Percentiles rank a stretch among this genome's conserved stretches.
phyloP scores from a whole-genome alignment of 2,113 vertebrate species.

The Tachuris rubrigastra region DNA sequence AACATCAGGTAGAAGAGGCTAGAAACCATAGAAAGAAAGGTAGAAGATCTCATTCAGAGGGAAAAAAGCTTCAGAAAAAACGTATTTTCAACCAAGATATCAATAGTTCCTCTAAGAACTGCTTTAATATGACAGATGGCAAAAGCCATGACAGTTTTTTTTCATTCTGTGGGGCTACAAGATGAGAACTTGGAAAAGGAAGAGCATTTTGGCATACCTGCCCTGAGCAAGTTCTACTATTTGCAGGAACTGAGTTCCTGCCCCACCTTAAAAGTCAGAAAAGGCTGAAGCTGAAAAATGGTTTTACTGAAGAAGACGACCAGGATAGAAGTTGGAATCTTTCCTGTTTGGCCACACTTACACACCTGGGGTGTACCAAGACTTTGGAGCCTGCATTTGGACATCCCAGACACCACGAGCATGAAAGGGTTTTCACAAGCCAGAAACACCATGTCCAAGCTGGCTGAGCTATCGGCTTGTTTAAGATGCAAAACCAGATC shows the following conservation, averaged over 20 bases:
- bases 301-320: neutral
- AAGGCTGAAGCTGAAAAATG: neutral
- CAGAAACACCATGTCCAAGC: neutral
- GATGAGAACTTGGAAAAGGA: neutral
- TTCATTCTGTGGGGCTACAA: neutral
- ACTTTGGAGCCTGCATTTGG: neutral
- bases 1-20: neutral
- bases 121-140: neutral
- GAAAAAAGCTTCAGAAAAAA: neutral
- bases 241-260: neutral
- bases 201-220: neutral
- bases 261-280: neutral
- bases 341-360: neutral
- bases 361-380: neutral
- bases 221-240: neutral
- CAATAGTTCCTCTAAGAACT: neutral
- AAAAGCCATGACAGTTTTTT: neutral
- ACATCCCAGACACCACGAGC: neutral
- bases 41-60: neutral
- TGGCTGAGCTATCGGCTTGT: neutral
- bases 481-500: slow-evolving; percentile 18
- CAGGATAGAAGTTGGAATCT: neutral
- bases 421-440: slow-evolving; percentile 1
- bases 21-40: neutral
- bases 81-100: neutral